These are phyloP conservation scores for Rhagonycha fulva DNA, from an alignment of 2,888 invertebrate genomes.

Conservation along the genomic window DNA sequence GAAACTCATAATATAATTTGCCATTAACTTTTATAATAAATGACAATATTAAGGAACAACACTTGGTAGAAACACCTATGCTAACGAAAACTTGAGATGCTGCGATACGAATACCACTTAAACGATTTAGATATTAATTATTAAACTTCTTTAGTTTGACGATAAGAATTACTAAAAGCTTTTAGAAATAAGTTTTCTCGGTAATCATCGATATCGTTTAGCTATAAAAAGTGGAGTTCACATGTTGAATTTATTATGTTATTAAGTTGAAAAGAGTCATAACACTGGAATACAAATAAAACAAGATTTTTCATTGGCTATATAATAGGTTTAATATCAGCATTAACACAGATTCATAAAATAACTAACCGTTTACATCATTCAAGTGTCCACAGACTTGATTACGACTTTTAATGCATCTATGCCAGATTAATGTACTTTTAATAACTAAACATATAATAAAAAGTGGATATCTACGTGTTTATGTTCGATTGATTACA, in stretches of 20 bases:
- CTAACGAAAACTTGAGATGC: neutral
- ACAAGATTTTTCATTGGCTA: conserved; percentile 43
- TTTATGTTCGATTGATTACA: conserved; percentile 26
- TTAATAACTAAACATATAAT: conserved; percentile 33
- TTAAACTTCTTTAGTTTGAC: neutral
- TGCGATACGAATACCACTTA: neutral
- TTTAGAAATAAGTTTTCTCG: conserved; percentile 27
- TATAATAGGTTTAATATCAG: conserved; percentile 42
- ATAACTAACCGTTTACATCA: conserved; percentile 39
- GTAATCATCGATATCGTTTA: conserved; percentile 28
- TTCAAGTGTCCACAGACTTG: conserved; percentile 29
- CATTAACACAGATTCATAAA: conserved; percentile 43
- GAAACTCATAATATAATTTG: neutral
- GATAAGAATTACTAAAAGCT: conserved; percentile 21
- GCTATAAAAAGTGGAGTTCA: conserved; percentile 49
- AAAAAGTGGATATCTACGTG: conserved; percentile 26
- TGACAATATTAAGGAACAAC: neutral
- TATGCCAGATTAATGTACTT: conserved; percentile 35
- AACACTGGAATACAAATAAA: conserved; percentile 44
- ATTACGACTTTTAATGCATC: conserved; percentile 34
- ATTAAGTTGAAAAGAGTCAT: conserved; percentile 52
- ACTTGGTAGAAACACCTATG: neutral
- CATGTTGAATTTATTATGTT: conserved; percentile 55
- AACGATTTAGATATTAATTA: conserved; percentile 2
- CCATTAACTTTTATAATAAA: neutral